Evolutionary conservation across 2,797 vertebrate genomes (phyloP).

Genomic region (Clamator glandarius): DNA sequence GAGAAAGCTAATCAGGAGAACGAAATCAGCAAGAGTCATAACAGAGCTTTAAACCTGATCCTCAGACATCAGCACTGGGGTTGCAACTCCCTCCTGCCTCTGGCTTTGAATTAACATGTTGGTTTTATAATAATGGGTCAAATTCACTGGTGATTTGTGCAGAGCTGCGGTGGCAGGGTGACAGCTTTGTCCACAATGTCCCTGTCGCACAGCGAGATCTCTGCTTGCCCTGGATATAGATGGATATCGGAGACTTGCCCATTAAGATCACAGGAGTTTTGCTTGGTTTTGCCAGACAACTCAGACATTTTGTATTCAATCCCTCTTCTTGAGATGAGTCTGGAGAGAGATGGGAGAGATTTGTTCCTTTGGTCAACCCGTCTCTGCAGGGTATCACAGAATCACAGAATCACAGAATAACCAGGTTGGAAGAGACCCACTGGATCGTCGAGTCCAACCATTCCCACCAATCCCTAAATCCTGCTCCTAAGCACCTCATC

Average conservation of each 20-base stretch:
- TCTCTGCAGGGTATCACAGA: neutral
- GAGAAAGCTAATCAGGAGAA: neutral
- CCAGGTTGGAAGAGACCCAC: too few relatives aligned
- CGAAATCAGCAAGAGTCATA: neutral
- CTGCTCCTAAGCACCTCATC: too few relatives aligned
- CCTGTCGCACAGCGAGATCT: neutral
- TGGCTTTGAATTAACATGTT: neutral
- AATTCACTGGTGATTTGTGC: neutral
- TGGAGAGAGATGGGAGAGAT: neutral
- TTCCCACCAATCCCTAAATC: too few relatives aligned
- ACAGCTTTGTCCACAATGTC: neutral
- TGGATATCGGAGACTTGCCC: neutral
- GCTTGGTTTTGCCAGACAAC: neutral
- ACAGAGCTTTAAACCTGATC: neutral
- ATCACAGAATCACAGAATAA: too few relatives aligned
- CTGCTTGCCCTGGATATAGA: rapidly evolving
- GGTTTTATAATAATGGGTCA: neutral
- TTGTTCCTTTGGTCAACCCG: neutral
- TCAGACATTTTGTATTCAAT: neutral
- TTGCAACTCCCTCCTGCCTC: neutral
- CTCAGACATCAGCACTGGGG: neutral
- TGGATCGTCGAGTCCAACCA: too few relatives aligned
- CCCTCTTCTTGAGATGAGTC: neutral
- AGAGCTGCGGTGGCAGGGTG: neutral
- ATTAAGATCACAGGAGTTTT: neutral